phyloP scores from a whole-genome alignment of 2,888 invertebrate species.

The Deroplatys truncata region DNA sequence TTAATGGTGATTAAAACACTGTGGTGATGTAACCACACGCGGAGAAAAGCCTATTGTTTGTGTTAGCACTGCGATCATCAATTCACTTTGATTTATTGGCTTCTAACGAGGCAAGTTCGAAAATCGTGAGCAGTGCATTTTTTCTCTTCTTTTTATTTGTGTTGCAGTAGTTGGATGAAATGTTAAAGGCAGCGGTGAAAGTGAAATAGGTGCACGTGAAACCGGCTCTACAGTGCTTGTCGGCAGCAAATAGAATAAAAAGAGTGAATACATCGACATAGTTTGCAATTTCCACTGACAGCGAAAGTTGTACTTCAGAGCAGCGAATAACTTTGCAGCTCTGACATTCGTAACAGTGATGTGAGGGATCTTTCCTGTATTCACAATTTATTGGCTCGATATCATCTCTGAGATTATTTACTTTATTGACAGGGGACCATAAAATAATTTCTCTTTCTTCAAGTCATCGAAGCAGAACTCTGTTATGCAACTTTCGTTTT shows the following conservation, averaged over 20 bases:
- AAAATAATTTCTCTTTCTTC: not conserved
- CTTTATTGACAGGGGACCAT: not conserved
- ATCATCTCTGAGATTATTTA: not conserved
- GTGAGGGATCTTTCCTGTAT: not conserved
- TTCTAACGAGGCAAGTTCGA: not conserved
- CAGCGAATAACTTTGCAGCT: not conserved
- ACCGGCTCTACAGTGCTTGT: not conserved
- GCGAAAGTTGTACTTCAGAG: not conserved
- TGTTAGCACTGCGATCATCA: conserved; percentile 1
- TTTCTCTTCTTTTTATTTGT: not conserved
- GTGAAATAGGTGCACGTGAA: conserved; percentile 5
- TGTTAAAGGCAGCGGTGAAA: conserved; percentile 2
- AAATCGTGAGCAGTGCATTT: not conserved
- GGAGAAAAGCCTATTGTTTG: not conserved
- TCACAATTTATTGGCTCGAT: not conserved
- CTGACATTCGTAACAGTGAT: not conserved
- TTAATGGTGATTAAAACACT: not conserved
- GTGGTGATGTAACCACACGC: not conserved
- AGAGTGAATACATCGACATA: not conserved
- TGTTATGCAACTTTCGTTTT: too few species aligned
- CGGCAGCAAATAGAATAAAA: not conserved
- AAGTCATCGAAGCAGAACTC: not conserved
- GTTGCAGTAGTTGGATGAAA: not conserved
- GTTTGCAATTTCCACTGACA: not conserved
- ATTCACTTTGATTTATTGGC: conserved; percentile 7